These are phyloP conservation scores for Chrysolina americana DNA, from an alignment of 2,888 invertebrate species.

Conservation along the genomic window DNA sequence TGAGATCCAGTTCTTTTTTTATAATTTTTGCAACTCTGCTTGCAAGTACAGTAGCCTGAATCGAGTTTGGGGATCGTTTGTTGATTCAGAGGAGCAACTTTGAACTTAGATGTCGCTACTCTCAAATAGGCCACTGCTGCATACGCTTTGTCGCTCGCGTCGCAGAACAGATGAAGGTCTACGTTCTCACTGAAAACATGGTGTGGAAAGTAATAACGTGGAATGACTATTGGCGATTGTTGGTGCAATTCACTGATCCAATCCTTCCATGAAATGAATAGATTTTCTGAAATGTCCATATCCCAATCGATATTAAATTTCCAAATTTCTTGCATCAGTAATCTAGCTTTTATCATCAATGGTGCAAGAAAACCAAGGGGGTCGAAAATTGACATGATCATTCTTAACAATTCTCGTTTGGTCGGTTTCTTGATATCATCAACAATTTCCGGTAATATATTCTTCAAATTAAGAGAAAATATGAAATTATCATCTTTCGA, in stretches of 20 bases:
- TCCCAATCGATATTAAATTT: not conserved
- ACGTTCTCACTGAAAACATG: not conserved
- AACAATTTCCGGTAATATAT: not conserved
- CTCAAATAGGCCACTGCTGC: not conserved
- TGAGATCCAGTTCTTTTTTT: not conserved
- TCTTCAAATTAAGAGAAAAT: not conserved
- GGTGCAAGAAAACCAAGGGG: too few relatives aligned
- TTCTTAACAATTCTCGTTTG: not conserved
- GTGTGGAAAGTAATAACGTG: not conserved
- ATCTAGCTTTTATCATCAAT: too few relatives aligned
- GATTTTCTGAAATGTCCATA: not conserved
- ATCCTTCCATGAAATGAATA: not conserved
- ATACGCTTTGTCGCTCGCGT: slow-evolving; percentile 5
- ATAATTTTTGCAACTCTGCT: slow-evolving; percentile 1
- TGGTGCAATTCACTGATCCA: not conserved
- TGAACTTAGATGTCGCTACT: not conserved
- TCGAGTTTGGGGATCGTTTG: not conserved
- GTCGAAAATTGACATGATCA: too few relatives aligned
- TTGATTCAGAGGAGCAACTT: not conserved
- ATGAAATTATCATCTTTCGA: too few relatives aligned
- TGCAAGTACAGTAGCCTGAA: not conserved
- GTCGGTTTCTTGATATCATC: not conserved
- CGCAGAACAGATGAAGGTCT: not conserved
- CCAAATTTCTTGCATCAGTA: slow-evolving; percentile 21
- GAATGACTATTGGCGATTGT: too few relatives aligned